Conservation (phyloP, 2,113 vertebrate species). For the Odontophorus gujanensis region DNA sequence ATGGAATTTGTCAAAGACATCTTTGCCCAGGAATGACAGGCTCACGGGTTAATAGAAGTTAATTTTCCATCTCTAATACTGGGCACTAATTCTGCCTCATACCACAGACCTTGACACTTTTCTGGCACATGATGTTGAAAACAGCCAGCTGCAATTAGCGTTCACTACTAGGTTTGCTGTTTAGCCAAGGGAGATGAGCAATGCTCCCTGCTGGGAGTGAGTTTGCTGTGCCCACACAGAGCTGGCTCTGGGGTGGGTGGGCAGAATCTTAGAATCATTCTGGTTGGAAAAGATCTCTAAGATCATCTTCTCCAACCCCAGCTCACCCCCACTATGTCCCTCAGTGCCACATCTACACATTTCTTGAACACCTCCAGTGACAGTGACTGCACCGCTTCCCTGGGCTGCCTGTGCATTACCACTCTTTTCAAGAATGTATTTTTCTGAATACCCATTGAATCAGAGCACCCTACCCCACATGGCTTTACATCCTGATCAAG, state of each 20-base stretch:
- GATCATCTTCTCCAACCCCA: too few relatives aligned
- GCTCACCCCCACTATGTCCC: too few relatives aligned
- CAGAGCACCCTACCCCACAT: too few relatives aligned
- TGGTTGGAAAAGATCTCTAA: too few relatives aligned
- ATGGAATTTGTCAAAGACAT: not conserved
- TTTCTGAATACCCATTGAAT: too few relatives aligned
- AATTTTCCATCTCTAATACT: constrained; percentile 41
- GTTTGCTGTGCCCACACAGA: not conserved
- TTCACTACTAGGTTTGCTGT: constrained; percentile 24
- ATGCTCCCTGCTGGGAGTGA: not conserved
- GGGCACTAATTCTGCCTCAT: not conserved
- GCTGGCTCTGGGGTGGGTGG: not conserved
- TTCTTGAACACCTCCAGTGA: too few relatives aligned
- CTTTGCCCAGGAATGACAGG: constrained; percentile 26
- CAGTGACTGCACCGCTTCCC: too few relatives aligned
- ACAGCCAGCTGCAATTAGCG: not conserved
- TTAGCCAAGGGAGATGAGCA: not conserved
- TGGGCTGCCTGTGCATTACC: too few relatives aligned
- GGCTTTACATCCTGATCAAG: too few relatives aligned
- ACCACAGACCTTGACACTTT: constrained; percentile 23
- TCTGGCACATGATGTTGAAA: constrained; percentile 20
- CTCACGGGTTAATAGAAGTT: constrained; percentile 28
- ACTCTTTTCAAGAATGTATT: too few relatives aligned
- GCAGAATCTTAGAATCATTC: not conserved
- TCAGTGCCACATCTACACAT: too few relatives aligned